Evolutionary conservation across 2,797 vertebrate species (phyloP).

Genomic region (Xiphorhynchus erythropygius): DNA sequence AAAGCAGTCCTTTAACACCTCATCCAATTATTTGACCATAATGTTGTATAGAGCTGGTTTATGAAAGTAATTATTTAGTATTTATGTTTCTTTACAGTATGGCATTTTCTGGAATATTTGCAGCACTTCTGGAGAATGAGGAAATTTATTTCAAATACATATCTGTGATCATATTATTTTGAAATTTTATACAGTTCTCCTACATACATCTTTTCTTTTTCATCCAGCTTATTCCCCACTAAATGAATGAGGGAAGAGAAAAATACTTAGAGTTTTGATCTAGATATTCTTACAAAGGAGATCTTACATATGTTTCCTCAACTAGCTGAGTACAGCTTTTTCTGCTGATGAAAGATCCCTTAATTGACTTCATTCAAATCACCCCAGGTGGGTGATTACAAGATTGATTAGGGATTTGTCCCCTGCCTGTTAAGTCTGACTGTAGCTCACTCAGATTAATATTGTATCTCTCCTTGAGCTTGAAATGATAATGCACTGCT

Average conservation of each 20-base stretch:
- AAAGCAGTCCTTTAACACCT: not conserved
- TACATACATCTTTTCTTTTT: not conserved
- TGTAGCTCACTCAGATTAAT: conserved; percentile 24
- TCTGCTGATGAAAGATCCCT: conserved; percentile 32
- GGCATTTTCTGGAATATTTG: not conserved
- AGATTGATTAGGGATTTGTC: conserved; percentile 62
- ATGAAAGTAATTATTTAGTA: not conserved
- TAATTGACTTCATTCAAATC: conserved; percentile 62
- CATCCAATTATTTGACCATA: not conserved
- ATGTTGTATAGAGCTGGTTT: not conserved
- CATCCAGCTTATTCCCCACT: not conserved
- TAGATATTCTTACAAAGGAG: not conserved
- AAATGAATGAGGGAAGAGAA: not conserved
- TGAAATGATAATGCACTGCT: conserved; percentile 38
- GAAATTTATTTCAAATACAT: not conserved
- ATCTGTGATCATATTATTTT: not conserved
- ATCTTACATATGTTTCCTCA: not conserved
- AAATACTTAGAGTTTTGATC: not conserved
- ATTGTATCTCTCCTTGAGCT: not conserved
- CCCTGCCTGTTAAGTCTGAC: conserved; percentile 29
- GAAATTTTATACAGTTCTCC: not conserved
- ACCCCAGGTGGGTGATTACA: conserved; percentile 65
- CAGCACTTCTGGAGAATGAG: not conserved
- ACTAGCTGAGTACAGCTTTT: conserved; percentile 15
- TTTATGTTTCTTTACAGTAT: not conserved